These are phyloP conservation scores for Acanthiza pusilla DNA, from an alignment of 2,797 vertebrate genomes.

Conservation along the genomic window DNA sequence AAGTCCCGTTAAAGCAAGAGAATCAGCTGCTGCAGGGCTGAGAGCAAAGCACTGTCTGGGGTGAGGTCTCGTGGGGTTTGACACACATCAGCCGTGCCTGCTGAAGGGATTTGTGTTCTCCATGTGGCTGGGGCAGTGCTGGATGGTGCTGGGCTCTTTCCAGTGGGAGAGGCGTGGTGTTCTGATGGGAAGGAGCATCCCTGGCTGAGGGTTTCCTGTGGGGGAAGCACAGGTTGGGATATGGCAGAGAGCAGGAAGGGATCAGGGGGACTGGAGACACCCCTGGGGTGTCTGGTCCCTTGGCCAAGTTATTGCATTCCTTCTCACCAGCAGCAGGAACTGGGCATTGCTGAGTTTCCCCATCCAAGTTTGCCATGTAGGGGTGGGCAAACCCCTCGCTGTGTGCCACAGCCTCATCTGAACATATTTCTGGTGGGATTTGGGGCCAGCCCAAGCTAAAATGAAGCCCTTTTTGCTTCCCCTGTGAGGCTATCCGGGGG, in stretches of 20 bases:
- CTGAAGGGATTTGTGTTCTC: not conserved
- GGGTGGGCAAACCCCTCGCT: fast-evolving
- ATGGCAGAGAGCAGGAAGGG: not conserved
- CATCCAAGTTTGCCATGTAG: not conserved
- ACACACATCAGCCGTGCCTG: fast-evolving
- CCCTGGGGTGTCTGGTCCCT: not conserved
- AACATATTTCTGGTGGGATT: not conserved
- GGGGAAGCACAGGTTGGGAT: fast-evolving
- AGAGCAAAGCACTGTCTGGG: not conserved
- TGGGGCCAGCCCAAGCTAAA: not conserved
- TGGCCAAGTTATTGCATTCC: not conserved
- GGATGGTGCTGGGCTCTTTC: not conserved
- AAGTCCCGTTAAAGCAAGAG: not conserved
- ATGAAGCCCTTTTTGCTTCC: not conserved
- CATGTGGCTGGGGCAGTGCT: not conserved
- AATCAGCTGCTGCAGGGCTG: not conserved
- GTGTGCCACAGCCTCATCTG: not conserved
- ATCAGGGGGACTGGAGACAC: not conserved
- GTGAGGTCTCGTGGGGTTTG: not conserved
- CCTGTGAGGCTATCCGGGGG: not conserved
- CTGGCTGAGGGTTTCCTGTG: fast-evolving
- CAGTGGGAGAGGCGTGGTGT: fast-evolving
- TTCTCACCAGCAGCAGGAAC: not conserved
- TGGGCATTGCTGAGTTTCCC: not conserved
- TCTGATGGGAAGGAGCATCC: not conserved